phyloP scores from a whole-genome alignment of 2,888 invertebrate species.

The Pardosa pseudoannulata region DNA sequence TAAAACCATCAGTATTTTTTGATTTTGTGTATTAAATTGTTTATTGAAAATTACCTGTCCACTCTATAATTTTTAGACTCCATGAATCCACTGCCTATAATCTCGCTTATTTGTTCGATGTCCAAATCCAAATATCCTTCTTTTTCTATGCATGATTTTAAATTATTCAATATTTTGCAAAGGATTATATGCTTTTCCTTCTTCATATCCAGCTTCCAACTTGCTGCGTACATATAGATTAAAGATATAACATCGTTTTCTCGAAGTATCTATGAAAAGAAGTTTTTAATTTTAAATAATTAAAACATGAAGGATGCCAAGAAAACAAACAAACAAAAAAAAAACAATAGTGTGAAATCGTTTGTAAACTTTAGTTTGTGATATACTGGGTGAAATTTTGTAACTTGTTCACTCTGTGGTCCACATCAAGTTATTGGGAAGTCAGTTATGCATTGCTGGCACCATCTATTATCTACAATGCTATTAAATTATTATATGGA shows the following conservation, averaged over 20 bases:
- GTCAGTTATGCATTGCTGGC: too few species aligned
- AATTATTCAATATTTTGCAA: conserved; percentile 19
- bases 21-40: too few species aligned
- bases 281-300: background rate
- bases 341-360: too few species aligned
- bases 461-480: too few species aligned
- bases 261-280: background rate
- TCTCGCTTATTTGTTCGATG: conserved; percentile 38
- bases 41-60: background rate
- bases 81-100: conserved; percentile 13
- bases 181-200: background rate
- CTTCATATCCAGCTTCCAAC: background rate
- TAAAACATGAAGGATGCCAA: too few species aligned
- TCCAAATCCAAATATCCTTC: conserved; percentile 30
- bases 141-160: background rate
- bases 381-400: too few species aligned
- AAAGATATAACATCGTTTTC: background rate
- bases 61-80: background rate
- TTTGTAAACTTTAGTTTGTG: too few species aligned
- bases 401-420: too few species aligned
- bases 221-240: conserved; percentile 32
- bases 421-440: too few species aligned
- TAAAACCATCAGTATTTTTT: too few species aligned
- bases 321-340: too few species aligned
- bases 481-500: too few species aligned